Percentiles rank a stretch among this genome's conserved stretches.
These are phyloP conservation scores for Denticeps clupeoides DNA, from an alignment of 2,797 vertebrate species.

Conservation along the genomic window DNA sequence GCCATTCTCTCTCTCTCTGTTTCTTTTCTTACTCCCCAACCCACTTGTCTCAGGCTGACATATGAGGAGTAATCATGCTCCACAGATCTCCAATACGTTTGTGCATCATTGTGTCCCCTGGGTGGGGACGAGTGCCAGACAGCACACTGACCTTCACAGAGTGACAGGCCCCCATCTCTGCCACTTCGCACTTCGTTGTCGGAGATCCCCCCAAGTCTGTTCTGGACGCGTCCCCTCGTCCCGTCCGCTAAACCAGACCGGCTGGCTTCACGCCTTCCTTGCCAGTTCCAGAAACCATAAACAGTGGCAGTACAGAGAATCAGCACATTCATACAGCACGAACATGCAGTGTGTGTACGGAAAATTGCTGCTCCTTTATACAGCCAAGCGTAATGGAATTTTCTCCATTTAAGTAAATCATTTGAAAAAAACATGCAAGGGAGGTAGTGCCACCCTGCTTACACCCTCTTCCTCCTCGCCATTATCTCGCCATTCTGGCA, in stretches of 20 bases:
- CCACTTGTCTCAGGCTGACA: not conserved
- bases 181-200: no score
- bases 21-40: not conserved
- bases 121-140: slow-evolving; percentile 7
- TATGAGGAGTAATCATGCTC: slow-evolving; percentile 14
- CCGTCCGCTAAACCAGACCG: no score
- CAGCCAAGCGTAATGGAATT: not conserved
- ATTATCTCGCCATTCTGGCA: not conserved
- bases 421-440: not conserved
- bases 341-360: not conserved
- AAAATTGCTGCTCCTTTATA: not conserved
- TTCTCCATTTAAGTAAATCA: slow-evolving; percentile 1
- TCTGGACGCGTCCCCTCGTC: no score
- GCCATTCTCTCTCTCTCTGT: not conserved
- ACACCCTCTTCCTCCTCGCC: not conserved
- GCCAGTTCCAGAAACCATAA: no score
- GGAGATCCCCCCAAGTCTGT: no score
- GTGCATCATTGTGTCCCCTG: slow-evolving; percentile 20
- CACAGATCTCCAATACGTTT: slow-evolving; percentile 12
- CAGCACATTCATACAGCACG: no score
- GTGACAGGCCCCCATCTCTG: slow-evolving; percentile 13
- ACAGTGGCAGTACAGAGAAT: no score
- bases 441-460: not conserved
- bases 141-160: slow-evolving; percentile 21
- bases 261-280: no score